Base-by-base conservation (phyloP, 2,113 vertebrate species). In the Platanista minor region DNA sequence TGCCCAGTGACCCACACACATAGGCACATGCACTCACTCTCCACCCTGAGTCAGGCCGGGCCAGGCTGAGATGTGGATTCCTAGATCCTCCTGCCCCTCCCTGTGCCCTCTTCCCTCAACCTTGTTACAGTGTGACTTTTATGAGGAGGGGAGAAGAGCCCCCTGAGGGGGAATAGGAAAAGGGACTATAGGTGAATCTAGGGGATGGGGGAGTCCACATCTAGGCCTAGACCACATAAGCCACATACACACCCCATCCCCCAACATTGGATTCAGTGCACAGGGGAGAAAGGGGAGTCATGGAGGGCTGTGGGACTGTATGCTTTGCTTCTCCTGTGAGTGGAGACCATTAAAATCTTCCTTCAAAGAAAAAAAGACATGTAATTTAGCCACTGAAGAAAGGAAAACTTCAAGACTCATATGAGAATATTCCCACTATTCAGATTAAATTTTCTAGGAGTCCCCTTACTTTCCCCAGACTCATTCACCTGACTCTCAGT, bases 261-360 rank as follows among this genome's bases (percentile, higher is more conserved):
- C 21, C 52, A 3, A 27, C 39, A 25, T 0, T 39, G 41, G 54
- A 27, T 67, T 52, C 41, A 49, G 69, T 13, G 10, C 59, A 31
- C 18, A 2, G 27, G 36, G 36, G 14, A 52, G 69, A n/a, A 69
- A 9, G 52, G 57, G 69, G 36, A 4, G 10, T 31, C 3, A 4
- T 18, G n/a, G 78, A 36, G 43, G 67, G 27, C 29, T 46, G 43
- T 1, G 1, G 43, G 39, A 21, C 21, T 29, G 10, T 36, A 18
- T 15, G 39, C 67, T 81, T 89, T 64, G 75, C 64, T 83, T 86
- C 67, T 62, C 66, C 77, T 66, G 29, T 41, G 72, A 95, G 23
- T 52, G 59, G 75, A 95, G 82, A 78, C 25, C 72, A 95, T 95
- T 96, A 95, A 88, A 95, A 14, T 91, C 84, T 77, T 95, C 64